These are phyloP conservation scores for Saguinus midas DNA, from an alignment of 2,113 vertebrate species.

Conservation along the genomic window DNA sequence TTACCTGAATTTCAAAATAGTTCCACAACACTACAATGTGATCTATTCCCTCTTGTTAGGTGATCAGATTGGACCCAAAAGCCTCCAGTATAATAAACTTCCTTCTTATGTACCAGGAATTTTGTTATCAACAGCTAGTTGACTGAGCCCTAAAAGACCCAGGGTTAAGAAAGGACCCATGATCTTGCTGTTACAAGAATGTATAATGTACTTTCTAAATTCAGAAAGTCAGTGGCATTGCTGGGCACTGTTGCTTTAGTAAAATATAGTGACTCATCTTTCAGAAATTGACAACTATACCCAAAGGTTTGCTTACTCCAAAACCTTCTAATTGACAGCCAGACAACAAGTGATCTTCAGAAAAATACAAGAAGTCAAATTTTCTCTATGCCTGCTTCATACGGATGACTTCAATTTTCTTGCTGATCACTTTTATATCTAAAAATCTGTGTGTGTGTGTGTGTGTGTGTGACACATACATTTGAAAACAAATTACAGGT, in stretches of 20 bases:
- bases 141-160: neutral
- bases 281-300: neutral
- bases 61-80: neutral
- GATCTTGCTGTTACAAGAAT: neutral
- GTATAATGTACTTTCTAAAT: accelerated
- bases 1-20: constrained; percentile 40
- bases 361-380: neutral
- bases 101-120: neutral
- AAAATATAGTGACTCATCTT: neutral
- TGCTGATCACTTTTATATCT: neutral
- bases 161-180: neutral
- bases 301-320: neutral
- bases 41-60: neutral
- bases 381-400: neutral
- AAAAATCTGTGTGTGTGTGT: neutral
- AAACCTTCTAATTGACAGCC: neutral
- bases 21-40: neutral
- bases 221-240: neutral
- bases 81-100: neutral
- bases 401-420: neutral
- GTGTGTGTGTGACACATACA: neutral
- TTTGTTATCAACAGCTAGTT: neutral
- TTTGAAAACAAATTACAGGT: neutral
- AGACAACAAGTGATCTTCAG: neutral
- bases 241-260: neutral